Evolutionary conservation across 2,113 vertebrate genomes (phyloP), one percentile per base, ranked within the genome.

Genomic region (Protobothrops mucrosquamatus): DNA sequence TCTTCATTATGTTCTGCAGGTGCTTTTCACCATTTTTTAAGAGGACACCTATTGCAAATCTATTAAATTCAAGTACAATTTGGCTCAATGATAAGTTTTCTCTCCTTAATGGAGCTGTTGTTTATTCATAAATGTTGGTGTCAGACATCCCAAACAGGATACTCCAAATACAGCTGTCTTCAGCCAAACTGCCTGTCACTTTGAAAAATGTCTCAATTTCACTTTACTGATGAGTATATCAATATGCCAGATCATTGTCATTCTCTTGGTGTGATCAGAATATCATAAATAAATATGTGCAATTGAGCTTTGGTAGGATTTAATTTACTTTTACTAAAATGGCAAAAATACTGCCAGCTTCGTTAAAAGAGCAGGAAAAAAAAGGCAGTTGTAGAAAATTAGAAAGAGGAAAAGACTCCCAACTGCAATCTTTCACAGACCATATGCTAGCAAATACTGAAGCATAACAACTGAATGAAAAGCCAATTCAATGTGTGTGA

Each of bases 171-270:
- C 88, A 93, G 2, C 39, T 85, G 14, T 94, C 23, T 93, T 94
- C 64, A 89, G 59, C 43, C 55, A 92, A 91, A 26, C 90, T 43
- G 69, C 85, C 48, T 96, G 87, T 85, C 69, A 94, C 89, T 96
- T 95, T 94, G 94, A 95, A 94, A 85, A 92, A 95, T 94, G 91
- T 93, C 92, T 93, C 88, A 54, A 91, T 93, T 96, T 95, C 24
- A 2, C 14, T 94, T 95, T 93, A 89, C 89, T 94, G 90, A 81
- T 94, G 88, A 93, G 55, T 94, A 57, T 93, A 94, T 92, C 88
- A 91, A 90, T 93, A 89, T 85, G 88, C 11, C 56, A 96, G 59
- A 69, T 92, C 55, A 94, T 93, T 93, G 89, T 85, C 54, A 86
- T 92, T 94, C 52, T 92, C 48, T 39, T 26, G 48, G 91, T 56